Conservation (phyloP, 2,888 invertebrate genomes). For the Copidosoma aretas region DNA sequence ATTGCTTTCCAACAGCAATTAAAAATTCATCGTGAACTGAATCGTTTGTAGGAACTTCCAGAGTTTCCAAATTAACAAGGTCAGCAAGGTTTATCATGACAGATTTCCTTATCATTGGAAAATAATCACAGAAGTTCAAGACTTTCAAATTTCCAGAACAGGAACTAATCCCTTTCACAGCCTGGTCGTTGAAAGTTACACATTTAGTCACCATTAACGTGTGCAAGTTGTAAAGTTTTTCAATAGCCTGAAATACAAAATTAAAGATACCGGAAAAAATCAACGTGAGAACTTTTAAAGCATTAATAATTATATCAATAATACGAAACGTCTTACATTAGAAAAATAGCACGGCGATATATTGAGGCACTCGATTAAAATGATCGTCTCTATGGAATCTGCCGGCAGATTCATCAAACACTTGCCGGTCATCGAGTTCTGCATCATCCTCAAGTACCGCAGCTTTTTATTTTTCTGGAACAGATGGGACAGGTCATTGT, state of each 20-base stretch:
- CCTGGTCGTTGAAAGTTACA: conserved; percentile 45
- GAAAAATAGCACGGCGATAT: conserved; percentile 47
- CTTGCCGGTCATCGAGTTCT: conserved; percentile 50
- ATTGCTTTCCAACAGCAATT: conserved; percentile 61
- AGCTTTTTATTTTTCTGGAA: conserved; percentile 53
- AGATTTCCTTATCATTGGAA: conserved; percentile 56
- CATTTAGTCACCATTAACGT: conserved; percentile 49
- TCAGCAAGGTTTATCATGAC: conserved; percentile 59
- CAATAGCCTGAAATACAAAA: conserved; percentile 46
- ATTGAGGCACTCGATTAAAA: conserved; percentile 48
- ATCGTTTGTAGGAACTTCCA: conserved; percentile 64
- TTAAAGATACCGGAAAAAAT: conserved; percentile 9
- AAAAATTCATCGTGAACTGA: conserved; percentile 66
- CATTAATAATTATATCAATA: conserved; percentile 1
- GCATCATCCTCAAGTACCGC: conserved; percentile 47
- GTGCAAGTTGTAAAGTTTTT: conserved; percentile 46
- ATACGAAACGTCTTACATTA: conserved; percentile 45
- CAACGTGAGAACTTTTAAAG: background rate
- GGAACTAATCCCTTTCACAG: conserved; percentile 48
- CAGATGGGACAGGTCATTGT: conserved; percentile 53
- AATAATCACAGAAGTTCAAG: conserved; percentile 48
- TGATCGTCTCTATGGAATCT: conserved; percentile 52
- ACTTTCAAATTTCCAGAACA: conserved; percentile 46
- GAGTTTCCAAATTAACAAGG: conserved; percentile 62
- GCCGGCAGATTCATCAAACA: conserved; percentile 52